These are phyloP conservation scores for Hiodon alosoides DNA, from an alignment of 2,113 vertebrate genomes.

Conservation along the genomic window DNA sequence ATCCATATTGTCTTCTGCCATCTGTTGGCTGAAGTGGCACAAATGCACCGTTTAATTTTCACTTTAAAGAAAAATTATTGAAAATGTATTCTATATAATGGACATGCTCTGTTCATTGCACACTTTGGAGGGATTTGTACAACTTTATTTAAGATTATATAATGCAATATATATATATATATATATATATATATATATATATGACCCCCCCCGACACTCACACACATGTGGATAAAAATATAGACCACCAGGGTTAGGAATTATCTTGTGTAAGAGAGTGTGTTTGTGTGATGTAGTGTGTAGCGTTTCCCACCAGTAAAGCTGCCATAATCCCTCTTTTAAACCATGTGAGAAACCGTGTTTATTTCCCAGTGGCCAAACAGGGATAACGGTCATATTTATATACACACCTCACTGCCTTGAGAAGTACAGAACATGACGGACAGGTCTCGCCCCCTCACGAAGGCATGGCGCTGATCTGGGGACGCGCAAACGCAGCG, in stretches of 20 bases:
- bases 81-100: too few species aligned
- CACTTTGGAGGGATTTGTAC: too few species aligned
- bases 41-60: not conserved
- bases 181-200: too few species aligned
- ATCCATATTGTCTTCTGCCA: too few species aligned
- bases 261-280: not conserved
- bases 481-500: not conserved
- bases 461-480: not conserved
- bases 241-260: too few species aligned
- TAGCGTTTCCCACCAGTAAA: constrained; percentile 12
- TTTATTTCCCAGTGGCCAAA: constrained; percentile 27
- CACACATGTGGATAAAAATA: too few species aligned
- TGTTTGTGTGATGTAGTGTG: constrained; percentile 9
- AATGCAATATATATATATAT: too few species aligned
- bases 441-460: not conserved
- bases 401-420: constrained; percentile 47
- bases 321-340: constrained; percentile 31
- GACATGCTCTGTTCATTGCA: too few species aligned
- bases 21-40: not conserved
- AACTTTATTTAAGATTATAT: too few species aligned
- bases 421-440: constrained; percentile 31
- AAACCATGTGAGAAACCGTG: constrained; percentile 27
- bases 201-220: too few species aligned
- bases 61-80: not conserved
- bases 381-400: constrained; percentile 34